Base-by-base conservation (phyloP, 2,113 vertebrate genomes). In the Cyanoliseus patagonus region DNA sequence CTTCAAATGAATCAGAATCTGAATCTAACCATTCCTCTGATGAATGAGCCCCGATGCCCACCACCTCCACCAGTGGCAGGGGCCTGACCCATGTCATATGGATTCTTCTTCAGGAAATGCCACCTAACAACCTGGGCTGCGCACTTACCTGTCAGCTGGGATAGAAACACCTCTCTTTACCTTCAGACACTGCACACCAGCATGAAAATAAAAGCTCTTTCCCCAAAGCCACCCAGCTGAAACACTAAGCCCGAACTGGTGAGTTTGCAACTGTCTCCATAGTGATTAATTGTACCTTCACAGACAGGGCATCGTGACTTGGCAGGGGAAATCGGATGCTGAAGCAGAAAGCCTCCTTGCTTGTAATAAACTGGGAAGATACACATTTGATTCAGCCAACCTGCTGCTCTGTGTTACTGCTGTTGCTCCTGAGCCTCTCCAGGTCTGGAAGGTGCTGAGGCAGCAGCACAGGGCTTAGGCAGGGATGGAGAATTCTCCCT, bases 31-130 rank as follows among this genome's bases (percentile, higher is more conserved):
- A 0, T 68, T 79, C 61, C 39, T 55, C 52, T 42, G 72, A 55
- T 22, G 46, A 73, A n/a, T 1, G 8, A 28, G 11, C 33, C 35
- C 41, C 0, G 0, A 6, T 12, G 70, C 27, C 35, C 35, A 46
- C 22, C 30, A 20, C 14, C 22, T 25, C 69, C 35, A 51, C 4
- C 30, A 4, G 23, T 41, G 46, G 27, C 41, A 46, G 24, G 9
- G 68, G 19, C 30, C 19, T 19, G 46, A 22, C 30, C 55, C 25
- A 1, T 9, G 10, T 7, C 73, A 35, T 5, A 19, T 1, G 7
- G 61, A 22, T 33, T 46, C 30, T 9, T 3, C 44, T 59, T 37
- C 0, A 1, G 55, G 27, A 87, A 78, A 55, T 46, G 46, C 52
- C 47, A 44, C 39, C 46, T 27, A 41, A 64, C 22, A 49, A 41